Base-by-base conservation (phyloP, 2,888 invertebrate genomes). In the Stratiomys singularior region DNA sequence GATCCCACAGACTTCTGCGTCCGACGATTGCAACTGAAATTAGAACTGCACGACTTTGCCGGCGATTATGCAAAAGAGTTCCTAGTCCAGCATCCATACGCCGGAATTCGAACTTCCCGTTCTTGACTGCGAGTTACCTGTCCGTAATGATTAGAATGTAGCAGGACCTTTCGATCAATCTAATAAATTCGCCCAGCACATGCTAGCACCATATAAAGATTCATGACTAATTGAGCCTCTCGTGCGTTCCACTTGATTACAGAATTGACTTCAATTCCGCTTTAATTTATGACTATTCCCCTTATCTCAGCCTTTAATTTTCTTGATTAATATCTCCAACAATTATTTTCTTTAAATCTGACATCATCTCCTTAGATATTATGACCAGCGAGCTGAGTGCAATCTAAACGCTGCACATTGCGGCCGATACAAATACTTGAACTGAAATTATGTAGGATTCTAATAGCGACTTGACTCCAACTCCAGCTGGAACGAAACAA, bases 301-400 rank as follows among this genome's bases (percentile, higher is more conserved):
- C 47, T 47, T 47, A 69, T 69, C 47, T 23, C 52, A 52, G 52
- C 25, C 69, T 46, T 47, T 46, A 46, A 69, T 69, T 69, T 69
- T 47, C 69, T 47, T 69, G 69, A 69, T 69, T 69, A 66, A 46
- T 47, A 69, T 47, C 69, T 46, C 1, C 69, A 69, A 69, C 47
- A 46, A 69, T 69, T 69, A 69, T 69, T 69, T 69, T 47, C 28
- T 46, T 69, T 69, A 47, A 69, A 69, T 69, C 69, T 69, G 69
- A 69, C 69, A 69, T 69, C 69, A 69, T 69, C 69, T 66, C 30
- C 25, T 23, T 28, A 21, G 3, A 23, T 18, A 69, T 47, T 21
- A 44, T 25, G 52, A 18, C 52, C 69, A 44, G 18, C 21, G 47
- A 47, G 23, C 13, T 21, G 4, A 37, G 52, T 52, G 52, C 52